phyloP scores from a whole-genome alignment of 2,113 vertebrate genomes.

The Ctenomys sociabilis region DNA sequence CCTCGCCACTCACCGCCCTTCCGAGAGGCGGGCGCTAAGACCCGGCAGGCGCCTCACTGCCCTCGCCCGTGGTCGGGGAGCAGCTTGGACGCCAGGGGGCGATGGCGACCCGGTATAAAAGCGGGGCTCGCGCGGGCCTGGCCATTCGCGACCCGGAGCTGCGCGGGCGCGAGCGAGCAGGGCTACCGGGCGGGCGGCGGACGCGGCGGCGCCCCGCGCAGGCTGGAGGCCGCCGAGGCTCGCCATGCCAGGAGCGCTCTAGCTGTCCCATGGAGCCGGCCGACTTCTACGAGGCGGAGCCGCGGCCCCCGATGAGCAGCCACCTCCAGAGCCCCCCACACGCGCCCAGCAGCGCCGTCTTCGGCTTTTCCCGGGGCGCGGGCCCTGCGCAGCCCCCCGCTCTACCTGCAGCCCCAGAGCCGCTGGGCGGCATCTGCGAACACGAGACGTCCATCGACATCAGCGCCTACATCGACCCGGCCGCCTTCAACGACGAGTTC shows the following conservation, averaged over 20 bases:
- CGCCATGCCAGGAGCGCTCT: slow-evolving; percentile 93
- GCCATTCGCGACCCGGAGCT: slow-evolving; percentile 79
- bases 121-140: slow-evolving; percentile 49
- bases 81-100: slow-evolving; percentile 84
- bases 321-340: slow-evolving; percentile 86
- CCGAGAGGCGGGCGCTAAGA: slow-evolving; percentile 63
- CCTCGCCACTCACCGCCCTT: neutral
- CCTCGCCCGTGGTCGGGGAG: slow-evolving; percentile 54
- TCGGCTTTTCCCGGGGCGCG: slow-evolving; percentile 85
- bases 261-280: slow-evolving; percentile 96
- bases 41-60: slow-evolving; percentile 49
- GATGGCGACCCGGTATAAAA: slow-evolving; percentile 77
- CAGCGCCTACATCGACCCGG: slow-evolving; percentile 98
- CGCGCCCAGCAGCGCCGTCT: slow-evolving; percentile 87
- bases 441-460: slow-evolving; percentile 99
- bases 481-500: slow-evolving; percentile 99
- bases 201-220: slow-evolving; percentile 78
- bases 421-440: slow-evolving; percentile 95
- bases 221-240: slow-evolving; percentile 93
- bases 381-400: slow-evolving; percentile 87
- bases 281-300: slow-evolving; percentile 97
- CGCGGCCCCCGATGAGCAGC: slow-evolving; percentile 93
- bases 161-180: slow-evolving; percentile 42
- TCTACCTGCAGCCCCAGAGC: slow-evolving; percentile 87
- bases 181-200: slow-evolving; percentile 50